phyloP scores from a whole-genome alignment of 2,797 vertebrate species.

The Enteromius treurensis region DNA sequence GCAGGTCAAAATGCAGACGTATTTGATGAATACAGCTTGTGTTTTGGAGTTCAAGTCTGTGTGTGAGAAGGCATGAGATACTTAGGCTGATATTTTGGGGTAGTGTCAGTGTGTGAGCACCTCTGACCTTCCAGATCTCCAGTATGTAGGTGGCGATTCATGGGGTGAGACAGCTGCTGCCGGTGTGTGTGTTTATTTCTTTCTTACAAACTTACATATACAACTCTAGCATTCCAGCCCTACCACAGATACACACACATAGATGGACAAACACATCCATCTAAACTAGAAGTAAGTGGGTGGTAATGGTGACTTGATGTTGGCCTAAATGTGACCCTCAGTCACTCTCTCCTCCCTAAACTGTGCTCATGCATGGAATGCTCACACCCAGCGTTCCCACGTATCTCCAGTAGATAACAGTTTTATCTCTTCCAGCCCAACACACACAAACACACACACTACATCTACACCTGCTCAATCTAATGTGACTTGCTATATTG shows the following conservation, averaged over 20 bases:
- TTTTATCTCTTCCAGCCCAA: constrained; percentile 44
- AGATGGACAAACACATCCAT: constrained; percentile 50
- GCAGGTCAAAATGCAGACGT: not conserved
- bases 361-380: constrained; percentile 57
- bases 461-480: constrained; percentile 41
- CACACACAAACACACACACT: constrained; percentile 25
- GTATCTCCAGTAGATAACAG: constrained; percentile 61
- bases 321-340: constrained; percentile 56
- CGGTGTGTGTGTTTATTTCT: constrained; percentile 40
- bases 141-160: constrained; percentile 40
- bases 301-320: constrained; percentile 53
- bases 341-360: constrained; percentile 60
- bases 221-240: constrained; percentile 38
- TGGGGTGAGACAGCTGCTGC: constrained; percentile 54
- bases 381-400: constrained; percentile 56
- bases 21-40: constrained; percentile 25
- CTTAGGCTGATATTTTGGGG: constrained; percentile 37
- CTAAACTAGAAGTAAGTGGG: constrained; percentile 42
- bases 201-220: constrained; percentile 40
- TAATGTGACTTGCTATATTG: constrained; percentile 21
- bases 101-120: constrained; percentile 34
- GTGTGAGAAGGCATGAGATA: constrained; percentile 15
- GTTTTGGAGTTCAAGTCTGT: not conserved
- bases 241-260: constrained; percentile 48
- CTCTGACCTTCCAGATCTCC: constrained; percentile 38